Conservation (phyloP, 2,113 vertebrate species). For the Pseudopipra pipra region DNA sequence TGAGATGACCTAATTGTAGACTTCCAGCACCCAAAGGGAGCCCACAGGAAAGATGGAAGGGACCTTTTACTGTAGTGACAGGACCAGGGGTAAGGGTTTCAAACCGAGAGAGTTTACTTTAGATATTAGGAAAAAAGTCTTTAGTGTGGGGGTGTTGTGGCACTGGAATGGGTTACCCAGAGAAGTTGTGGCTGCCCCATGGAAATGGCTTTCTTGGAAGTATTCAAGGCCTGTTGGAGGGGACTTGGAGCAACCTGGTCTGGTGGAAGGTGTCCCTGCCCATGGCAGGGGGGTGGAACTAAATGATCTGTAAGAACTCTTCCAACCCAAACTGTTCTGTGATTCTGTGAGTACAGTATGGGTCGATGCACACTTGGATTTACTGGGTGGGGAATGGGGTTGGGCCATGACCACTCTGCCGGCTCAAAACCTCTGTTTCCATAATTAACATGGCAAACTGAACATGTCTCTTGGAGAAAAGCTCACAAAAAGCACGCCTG, state of each 20-base stretch:
- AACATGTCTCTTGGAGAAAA: neutral
- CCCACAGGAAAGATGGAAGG: no score
- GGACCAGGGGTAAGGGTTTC: neutral
- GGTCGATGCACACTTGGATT: neutral
- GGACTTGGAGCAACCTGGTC: accelerated
- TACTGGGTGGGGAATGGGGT: neutral
- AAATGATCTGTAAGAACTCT: neutral
- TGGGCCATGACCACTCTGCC: neutral
- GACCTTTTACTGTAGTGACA: neutral
- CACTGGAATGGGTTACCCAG: neutral
- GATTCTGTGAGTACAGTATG: no score
- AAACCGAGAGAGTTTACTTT: neutral
- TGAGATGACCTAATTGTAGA: neutral
- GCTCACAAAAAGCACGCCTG: neutral
- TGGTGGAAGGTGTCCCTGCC: neutral
- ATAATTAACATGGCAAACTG: neutral
- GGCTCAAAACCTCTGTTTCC: neutral
- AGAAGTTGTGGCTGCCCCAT: neutral
- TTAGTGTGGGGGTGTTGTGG: neutral
- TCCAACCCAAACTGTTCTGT: neutral
- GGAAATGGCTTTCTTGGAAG: neutral
- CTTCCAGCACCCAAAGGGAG: neutral
- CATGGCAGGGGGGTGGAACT: neutral
- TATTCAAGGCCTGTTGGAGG: accelerated
- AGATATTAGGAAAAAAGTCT: neutral